A percentile compares a stretch with the other conserved stretches of the same genome.
phyloP scores from a whole-genome alignment of 2,113 vertebrate genomes.

The Perca flavescens region DNA sequence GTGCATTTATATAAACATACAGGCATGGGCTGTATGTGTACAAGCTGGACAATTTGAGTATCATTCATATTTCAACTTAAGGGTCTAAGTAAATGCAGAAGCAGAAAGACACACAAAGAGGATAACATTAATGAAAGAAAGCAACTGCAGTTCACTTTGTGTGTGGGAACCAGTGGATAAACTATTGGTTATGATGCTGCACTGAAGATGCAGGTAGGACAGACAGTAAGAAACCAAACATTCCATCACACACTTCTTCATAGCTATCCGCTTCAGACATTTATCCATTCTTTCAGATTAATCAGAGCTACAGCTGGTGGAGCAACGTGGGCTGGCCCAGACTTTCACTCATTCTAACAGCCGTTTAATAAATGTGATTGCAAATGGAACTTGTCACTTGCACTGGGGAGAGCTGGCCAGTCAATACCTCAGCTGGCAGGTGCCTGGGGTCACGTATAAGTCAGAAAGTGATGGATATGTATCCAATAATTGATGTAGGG shows the following conservation, averaged over 20 bases:
- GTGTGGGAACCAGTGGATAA: constrained; percentile 11
- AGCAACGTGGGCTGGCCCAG: constrained; percentile 58
- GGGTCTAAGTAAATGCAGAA: neutral
- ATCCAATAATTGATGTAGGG: constrained; percentile 90
- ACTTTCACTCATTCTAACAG: constrained; percentile 86
- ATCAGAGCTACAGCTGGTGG: constrained; percentile 71
- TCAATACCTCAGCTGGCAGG: constrained; percentile 87
- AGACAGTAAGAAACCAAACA: constrained; percentile 31
- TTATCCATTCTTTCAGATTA: constrained; percentile 79
- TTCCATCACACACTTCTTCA: constrained; percentile 47
- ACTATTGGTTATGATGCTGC: neutral
- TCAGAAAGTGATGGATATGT: constrained; percentile 94
- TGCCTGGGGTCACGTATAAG: constrained; percentile 87
- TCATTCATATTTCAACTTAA: constrained; percentile 2
- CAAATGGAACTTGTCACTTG: constrained; percentile 89
- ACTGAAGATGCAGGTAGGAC: constrained; percentile 21
- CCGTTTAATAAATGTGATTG: constrained; percentile 88
- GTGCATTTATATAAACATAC: neutral
- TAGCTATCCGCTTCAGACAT: constrained; percentile 51
- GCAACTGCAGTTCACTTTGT: neutral
- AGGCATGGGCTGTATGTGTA: neutral
- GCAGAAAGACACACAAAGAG: neutral
- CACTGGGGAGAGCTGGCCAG: constrained; percentile 77
- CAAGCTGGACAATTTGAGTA: neutral
- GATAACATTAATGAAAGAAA: neutral